Conservation (phyloP, 1,140 invertebrate genomes). For the Brevipalpus yothersi region DNA sequence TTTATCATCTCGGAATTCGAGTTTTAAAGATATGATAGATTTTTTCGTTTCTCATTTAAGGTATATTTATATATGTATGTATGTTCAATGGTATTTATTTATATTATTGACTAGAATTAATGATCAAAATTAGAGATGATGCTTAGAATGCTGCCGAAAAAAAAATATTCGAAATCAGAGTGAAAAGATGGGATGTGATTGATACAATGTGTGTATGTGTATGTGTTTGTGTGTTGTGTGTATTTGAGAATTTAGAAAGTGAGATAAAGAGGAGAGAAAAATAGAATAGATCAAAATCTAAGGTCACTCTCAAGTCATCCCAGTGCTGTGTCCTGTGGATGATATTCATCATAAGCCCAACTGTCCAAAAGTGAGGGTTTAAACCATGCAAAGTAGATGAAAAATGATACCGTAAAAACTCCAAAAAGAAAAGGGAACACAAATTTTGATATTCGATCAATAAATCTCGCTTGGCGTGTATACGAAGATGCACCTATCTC, state of each 20-base stretch:
- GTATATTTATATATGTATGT: no score
- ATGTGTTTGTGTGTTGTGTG: not conserved
- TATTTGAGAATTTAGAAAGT: not conserved
- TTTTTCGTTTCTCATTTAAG: no score
- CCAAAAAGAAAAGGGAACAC: conserved; percentile 73
- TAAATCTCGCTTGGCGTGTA: conserved; percentile 37
- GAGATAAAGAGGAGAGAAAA: not conserved
- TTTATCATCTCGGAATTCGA: no score
- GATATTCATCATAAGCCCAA: not conserved
- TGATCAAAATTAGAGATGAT: no score
- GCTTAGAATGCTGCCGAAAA: no score
- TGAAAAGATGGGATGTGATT: not conserved
- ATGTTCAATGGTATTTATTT: no score
- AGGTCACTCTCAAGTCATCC: not conserved
- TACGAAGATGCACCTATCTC: conserved; percentile 60
- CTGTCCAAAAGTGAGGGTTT: not conserved
- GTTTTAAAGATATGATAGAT: no score
- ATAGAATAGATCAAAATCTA: not conserved
- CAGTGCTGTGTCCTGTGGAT: not conserved
- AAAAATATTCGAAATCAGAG: no score
- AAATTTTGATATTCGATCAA: conserved; percentile 73
- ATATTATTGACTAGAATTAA: no score
- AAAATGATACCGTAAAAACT: conserved; percentile 38
- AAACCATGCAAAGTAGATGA: not conserved
- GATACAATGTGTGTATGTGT: not conserved